Percentiles rank a stretch among this genome's conserved stretches.
phyloP scores from a whole-genome alignment of 1,140 invertebrate genomes.

The Cyclina sinensis region DNA sequence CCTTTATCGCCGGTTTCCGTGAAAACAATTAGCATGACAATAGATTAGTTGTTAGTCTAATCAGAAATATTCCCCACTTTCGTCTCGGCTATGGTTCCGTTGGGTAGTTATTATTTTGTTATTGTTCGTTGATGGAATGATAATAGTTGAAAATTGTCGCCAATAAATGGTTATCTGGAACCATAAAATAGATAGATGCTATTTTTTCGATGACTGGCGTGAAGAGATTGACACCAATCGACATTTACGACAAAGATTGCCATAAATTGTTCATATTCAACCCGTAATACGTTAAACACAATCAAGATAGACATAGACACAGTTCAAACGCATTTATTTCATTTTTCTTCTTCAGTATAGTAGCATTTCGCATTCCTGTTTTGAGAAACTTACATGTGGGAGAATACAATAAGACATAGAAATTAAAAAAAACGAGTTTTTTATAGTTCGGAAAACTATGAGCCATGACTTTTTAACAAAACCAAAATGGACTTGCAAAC shows the following conservation, averaged over 20 bases:
- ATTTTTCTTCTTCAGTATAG: not conserved
- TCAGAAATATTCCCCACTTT: slow-evolving; percentile 3
- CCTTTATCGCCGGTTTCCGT: not conserved
- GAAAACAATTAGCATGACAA: slow-evolving; percentile 41
- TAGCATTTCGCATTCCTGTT: not conserved
- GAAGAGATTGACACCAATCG: not conserved
- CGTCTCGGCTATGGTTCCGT: not conserved
- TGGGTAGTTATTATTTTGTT: slow-evolving; percentile 23
- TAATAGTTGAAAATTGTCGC: slow-evolving; percentile 23
- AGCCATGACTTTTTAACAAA: not conserved
- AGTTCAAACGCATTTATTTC: not conserved
- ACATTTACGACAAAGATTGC: not conserved
- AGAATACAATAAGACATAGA: too few relatives aligned
- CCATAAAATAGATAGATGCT: slow-evolving; percentile 16
- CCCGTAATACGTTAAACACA: not conserved
- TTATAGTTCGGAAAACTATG: not conserved
- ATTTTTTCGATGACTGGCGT: not conserved
- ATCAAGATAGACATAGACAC: not conserved
- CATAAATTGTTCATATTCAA: slow-evolving; percentile 23
- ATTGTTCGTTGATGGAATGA: slow-evolving; percentile 28
- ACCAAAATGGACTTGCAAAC: not conserved
- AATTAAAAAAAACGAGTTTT: too few relatives aligned
- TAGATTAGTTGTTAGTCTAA: slow-evolving; percentile 25
- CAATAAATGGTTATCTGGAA: slow-evolving; percentile 33
- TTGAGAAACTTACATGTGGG: not conserved